These are phyloP conservation scores for Drosophila insularis DNA, from an alignment of 1,140 invertebrate genomes.

Conservation along the genomic window DNA sequence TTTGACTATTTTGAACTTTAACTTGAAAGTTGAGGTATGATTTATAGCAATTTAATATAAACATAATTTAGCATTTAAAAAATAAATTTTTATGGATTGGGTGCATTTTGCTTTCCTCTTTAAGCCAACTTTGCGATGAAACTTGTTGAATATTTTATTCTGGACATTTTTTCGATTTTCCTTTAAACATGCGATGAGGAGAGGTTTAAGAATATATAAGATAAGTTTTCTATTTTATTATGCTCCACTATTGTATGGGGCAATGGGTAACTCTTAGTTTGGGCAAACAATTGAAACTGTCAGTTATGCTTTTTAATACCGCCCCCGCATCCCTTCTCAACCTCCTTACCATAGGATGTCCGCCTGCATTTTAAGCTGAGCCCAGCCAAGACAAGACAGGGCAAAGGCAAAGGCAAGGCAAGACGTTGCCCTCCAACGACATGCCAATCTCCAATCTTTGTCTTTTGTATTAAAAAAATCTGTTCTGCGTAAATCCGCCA, in stretches of 20 bases:
- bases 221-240: background rate
- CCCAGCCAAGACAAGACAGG: slow-evolving; percentile 15
- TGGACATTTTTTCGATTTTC: too few relatives aligned
- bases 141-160: too few relatives aligned
- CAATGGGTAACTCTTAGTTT: slow-evolving; percentile 3
- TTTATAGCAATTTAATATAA: too few relatives aligned
- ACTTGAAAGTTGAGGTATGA: too few relatives aligned
- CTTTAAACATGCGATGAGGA: too few relatives aligned
- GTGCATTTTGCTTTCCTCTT: too few relatives aligned
- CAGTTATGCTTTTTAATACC: slow-evolving; percentile 11
- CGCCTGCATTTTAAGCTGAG: slow-evolving; percentile 29
- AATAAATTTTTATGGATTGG: too few relatives aligned
- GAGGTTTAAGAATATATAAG: too few relatives aligned
- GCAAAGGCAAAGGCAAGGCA: background rate
- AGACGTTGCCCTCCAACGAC: slow-evolving; percentile 38
- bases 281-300: background rate
- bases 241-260: background rate
- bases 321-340: background rate
- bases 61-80: too few relatives aligned
- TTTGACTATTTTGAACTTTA: too few relatives aligned
- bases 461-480: slow-evolving; percentile 55
- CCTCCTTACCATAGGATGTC: background rate
- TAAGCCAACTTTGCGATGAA: too few relatives aligned
- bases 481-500: slow-evolving; percentile 70
- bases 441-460: slow-evolving; percentile 50